Evolutionary conservation across 1,140 invertebrate species (phyloP).

Genomic region (Calliopsis andreniformis): DNA sequence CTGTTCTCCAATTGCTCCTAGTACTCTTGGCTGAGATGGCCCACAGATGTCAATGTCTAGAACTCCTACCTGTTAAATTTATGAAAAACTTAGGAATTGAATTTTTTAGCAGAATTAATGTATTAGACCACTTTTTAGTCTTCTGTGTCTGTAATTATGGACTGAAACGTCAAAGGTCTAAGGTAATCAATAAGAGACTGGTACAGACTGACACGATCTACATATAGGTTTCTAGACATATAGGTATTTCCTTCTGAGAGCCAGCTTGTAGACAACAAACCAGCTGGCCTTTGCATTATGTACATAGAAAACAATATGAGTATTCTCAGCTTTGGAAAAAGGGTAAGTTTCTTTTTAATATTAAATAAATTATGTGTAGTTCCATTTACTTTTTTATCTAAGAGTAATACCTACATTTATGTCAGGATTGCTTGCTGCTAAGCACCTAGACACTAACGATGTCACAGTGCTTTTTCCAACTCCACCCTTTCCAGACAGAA

Average conservation of each 20-base stretch:
- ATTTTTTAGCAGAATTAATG: not conserved
- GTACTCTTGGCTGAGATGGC: slow-evolving; percentile 89
- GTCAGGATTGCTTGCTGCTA: slow-evolving; percentile 87
- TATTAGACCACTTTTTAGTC: slow-evolving; percentile 1
- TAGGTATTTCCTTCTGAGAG: slow-evolving; percentile 45
- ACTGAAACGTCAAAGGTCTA: slow-evolving; percentile 6
- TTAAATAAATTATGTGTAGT: not conserved
- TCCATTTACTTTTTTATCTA: not conserved
- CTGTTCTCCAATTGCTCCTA: slow-evolving; percentile 88
- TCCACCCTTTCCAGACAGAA: slow-evolving; percentile 98
- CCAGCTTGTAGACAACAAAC: slow-evolving; percentile 36
- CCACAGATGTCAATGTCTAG: slow-evolving; percentile 97
- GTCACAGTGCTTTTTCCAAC: slow-evolving; percentile 98
- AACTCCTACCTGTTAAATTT: slow-evolving; percentile 87
- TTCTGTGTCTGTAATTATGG: not conserved
- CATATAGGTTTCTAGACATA: slow-evolving; percentile 63
- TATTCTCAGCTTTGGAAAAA: slow-evolving; percentile 74
- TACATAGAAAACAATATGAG: slow-evolving; percentile 79
- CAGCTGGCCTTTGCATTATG: slow-evolving; percentile 66
- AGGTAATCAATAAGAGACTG: slow-evolving; percentile 75
- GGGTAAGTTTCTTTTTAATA: slow-evolving; percentile 65
- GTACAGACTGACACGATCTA: slow-evolving; percentile 72
- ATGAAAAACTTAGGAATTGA: not conserved
- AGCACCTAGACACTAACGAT: slow-evolving; percentile 89
- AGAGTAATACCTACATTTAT: slow-evolving; percentile 84